Evolutionary conservation across 2,113 vertebrate species (phyloP).

Genomic region (Felis catus): DNA sequence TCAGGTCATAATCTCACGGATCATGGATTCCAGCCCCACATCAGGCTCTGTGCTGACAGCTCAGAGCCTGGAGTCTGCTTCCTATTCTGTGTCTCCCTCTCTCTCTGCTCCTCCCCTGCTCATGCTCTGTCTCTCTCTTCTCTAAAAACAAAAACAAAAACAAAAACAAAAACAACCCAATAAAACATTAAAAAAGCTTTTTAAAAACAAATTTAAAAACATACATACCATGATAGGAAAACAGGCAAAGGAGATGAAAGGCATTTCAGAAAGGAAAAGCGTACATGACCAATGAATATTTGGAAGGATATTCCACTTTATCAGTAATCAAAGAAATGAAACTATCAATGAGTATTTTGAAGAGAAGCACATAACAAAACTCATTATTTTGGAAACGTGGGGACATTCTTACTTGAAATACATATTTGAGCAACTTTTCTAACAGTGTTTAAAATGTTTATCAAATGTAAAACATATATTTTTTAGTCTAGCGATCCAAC

Average conservation of each 20-base stretch:
- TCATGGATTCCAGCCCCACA: too few species aligned
- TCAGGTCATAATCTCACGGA: too few species aligned
- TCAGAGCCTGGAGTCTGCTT: too few species aligned
- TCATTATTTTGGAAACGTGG: background rate
- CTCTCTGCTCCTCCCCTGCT: too few species aligned
- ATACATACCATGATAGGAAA: background rate
- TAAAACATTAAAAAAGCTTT: too few species aligned
- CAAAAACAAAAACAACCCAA: too few species aligned
- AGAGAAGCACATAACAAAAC: background rate
- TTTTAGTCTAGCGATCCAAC: background rate
- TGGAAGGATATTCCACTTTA: background rate
- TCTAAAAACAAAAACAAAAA: too few species aligned
- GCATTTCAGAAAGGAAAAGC: background rate
- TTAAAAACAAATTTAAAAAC: background rate
- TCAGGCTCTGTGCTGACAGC: too few species aligned
- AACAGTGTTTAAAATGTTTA: background rate
- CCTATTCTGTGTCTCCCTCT: too few species aligned
- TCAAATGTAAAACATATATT: background rate
- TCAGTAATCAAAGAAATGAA: background rate
- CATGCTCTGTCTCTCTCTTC: too few species aligned
- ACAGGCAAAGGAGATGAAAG: background rate
- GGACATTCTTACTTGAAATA: background rate
- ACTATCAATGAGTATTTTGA: background rate
- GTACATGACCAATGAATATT: background rate
- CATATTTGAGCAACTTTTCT: background rate